Evolutionary conservation across 2,113 vertebrate species (phyloP).

Genomic region (Anguilla rostrata): DNA sequence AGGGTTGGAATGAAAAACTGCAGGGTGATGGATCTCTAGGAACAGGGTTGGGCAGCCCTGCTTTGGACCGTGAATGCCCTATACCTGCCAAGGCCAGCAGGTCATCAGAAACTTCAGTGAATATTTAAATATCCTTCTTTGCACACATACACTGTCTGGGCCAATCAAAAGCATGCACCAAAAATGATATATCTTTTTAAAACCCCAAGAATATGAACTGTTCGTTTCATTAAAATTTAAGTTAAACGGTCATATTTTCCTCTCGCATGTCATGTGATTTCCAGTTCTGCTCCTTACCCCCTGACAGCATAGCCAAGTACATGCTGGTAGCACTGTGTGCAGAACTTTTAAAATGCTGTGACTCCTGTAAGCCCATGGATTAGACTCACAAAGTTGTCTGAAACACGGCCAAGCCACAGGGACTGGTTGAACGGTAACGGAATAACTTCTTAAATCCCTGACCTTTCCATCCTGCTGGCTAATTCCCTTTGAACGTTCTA

Average conservation of each 20-base stretch:
- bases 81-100: no score
- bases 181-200: no score
- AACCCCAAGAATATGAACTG: no score
- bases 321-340: neutral
- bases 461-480: neutral
- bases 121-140: neutral
- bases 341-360: neutral
- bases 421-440: neutral
- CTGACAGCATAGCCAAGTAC: neutral
- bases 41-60: no score
- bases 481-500: neutral
- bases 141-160: no score
- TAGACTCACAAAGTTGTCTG: neutral
- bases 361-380: neutral
- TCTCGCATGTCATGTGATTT: neutral
- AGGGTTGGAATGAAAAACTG: no score
- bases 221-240: neutral
- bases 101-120: no score
- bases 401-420: neutral
- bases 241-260: neutral
- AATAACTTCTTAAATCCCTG: slow-evolving; percentile 1
- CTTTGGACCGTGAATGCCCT: no score
- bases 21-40: no score
- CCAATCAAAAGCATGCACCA: no score
- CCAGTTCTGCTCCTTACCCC: neutral